A percentile compares a stretch with the other conserved stretches of the same genome.
Evolutionary conservation across 2,888 invertebrate species (phyloP).

Genomic region (Eilema sororculum): DNA sequence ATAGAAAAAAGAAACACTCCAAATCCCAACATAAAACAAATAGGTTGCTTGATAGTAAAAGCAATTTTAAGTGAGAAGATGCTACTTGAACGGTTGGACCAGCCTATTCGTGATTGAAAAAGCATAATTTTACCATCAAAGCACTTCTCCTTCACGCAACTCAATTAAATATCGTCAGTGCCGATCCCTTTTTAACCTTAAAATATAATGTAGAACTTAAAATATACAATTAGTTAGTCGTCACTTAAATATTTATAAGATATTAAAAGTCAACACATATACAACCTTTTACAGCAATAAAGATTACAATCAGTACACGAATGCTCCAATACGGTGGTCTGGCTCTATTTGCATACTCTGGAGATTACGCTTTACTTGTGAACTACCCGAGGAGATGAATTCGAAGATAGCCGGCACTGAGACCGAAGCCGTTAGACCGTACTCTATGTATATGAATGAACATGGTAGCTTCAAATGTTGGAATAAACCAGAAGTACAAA

Average conservation of each 20-base stretch:
- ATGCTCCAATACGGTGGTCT: conserved; percentile 43
- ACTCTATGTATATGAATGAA: conserved; percentile 44
- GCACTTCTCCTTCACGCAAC: background rate
- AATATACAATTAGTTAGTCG: conserved; percentile 5
- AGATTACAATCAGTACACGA: conserved; percentile 48
- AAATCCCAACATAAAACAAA: background rate
- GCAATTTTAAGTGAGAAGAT: background rate
- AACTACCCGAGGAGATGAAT: conserved; percentile 51
- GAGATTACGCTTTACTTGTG: conserved; percentile 50
- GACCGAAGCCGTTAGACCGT: conserved; percentile 31
- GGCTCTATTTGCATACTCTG: conserved; percentile 57
- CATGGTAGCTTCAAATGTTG: conserved; percentile 22
- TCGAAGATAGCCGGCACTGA: conserved; percentile 40
- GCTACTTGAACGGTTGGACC: background rate
- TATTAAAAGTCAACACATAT: conserved; percentile 26
- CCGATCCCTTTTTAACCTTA: background rate
- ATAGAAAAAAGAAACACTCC: background rate
- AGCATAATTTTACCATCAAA: background rate
- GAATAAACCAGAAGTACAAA: conserved; percentile 33
- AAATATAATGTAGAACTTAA: background rate
- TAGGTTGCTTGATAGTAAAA: background rate
- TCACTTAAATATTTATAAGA: conserved; percentile 25
- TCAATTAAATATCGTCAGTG: background rate
- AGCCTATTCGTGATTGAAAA: background rate
- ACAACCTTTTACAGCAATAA: conserved; percentile 38